Base-by-base conservation (phyloP, 2,888 invertebrate species). In the Elegia similella region DNA sequence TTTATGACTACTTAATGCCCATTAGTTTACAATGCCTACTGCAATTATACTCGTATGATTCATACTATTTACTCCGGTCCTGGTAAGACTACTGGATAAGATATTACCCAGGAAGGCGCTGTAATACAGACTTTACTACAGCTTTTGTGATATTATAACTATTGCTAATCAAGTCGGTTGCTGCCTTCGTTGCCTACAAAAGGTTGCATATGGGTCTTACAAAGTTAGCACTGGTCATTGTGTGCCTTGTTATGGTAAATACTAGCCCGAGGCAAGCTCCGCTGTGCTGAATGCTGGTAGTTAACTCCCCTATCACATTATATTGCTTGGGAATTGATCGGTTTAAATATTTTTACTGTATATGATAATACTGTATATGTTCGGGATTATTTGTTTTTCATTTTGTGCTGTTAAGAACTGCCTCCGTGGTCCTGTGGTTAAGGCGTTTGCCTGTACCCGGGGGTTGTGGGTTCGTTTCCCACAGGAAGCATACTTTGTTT, bases 181-280 rank as follows among this genome's bases (percentile, higher is more conserved):
- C 38, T 38, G n/a, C 38, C 44, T 17, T 12, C 17, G 46, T 17
- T 23, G 29, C 7, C 34, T 16, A 44, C 54, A 55, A 55, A 47
- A 38, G 55, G 55, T 47, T 47, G 42, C 46, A 23, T 55, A 55
- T 55, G 34, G 32, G 44, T 23, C 44, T 13, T 53, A 53, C 30
- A 13, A 38, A 56, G 59, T 56, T 58, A 55, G 47, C 54, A 62
- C 59, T 65, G 62, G 63, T 62, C 66, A 68, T 72, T 68, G 70
- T 67, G 68, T 64, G 72, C 76, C 86, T 88, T 87, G 88, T 87
- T 88, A 88, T 86, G 84, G 80, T 84, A 85, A 87, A 84, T 82
- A 78, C 75, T 67, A 75, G 77, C 77, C 81, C 75, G 80, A 74
- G 65, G 67, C 23, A 23, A 68, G 71, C 65, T 60, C 66, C 63